These are phyloP conservation scores for Pollimyrus isidori DNA, from an alignment of 2,113 vertebrate genomes.

Conservation along the genomic window DNA sequence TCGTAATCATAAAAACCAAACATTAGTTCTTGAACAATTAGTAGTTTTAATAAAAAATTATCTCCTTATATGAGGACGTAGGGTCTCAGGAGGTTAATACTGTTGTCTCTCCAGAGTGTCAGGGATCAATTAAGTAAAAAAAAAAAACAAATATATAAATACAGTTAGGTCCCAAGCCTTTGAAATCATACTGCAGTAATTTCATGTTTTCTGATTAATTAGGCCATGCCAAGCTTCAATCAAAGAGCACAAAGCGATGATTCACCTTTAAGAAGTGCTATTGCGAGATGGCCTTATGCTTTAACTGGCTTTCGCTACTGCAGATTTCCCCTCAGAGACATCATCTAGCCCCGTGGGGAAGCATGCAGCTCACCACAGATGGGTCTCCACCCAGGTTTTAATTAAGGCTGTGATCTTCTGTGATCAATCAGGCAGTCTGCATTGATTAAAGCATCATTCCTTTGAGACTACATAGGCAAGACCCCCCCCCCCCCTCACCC, in stretches of 20 bases:
- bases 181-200: background rate
- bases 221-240: background rate
- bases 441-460: conserved; percentile 15
- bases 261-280: background rate
- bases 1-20: no score
- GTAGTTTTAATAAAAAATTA: no score
- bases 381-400: conserved; percentile 13
- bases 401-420: conserved; percentile 5
- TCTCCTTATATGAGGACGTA: no score
- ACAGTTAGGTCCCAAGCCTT: background rate
- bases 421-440: conserved; percentile 12
- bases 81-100: background rate
- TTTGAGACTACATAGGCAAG: background rate
- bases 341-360: background rate
- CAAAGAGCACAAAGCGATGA: background rate
- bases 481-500: background rate
- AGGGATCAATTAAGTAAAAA: background rate
- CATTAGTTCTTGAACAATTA: no score
- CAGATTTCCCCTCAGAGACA: background rate
- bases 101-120: background rate
- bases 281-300: background rate
- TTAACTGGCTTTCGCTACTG: background rate
- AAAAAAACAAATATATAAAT: background rate
- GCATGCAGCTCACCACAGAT: background rate
- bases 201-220: background rate